Evolutionary conservation across 2,113 vertebrate species (phyloP).

Genomic region (Spea multiplicata): DNA sequence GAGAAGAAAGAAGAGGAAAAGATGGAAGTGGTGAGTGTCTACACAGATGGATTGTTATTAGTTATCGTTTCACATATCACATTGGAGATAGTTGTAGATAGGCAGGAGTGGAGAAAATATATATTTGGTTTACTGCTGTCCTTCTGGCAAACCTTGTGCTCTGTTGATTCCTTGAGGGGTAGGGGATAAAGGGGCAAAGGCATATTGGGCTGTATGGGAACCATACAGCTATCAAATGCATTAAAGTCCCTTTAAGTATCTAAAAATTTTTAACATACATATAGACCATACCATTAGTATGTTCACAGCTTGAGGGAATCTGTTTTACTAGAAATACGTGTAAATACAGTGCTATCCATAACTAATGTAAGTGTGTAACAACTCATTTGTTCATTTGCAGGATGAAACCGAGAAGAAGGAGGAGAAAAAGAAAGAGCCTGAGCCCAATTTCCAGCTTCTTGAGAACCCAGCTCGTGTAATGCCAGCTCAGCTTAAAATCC

Average conservation of each 20-base stretch:
- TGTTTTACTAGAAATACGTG: no score
- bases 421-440: constrained; percentile 96
- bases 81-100: constrained; percentile 15
- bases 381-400: constrained; percentile 46
- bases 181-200: no score
- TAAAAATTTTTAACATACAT: no score
- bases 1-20: constrained; percentile 91
- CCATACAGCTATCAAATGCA: no score
- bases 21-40: constrained; percentile 93
- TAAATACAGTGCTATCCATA: no score
- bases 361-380: neutral
- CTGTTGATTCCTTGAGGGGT: no score
- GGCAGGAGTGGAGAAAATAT: neutral
- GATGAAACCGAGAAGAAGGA: constrained; percentile 85
- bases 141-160: no score
- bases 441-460: constrained; percentile 91
- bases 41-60: neutral
- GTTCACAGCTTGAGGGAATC: no score
- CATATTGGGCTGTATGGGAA: no score
- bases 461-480: constrained; percentile 95
- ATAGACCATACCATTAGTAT: no score
- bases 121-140: no score
- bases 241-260: no score
- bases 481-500: constrained; percentile 96
- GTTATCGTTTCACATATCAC: neutral